phyloP scores from a whole-genome alignment of 2,113 vertebrate genomes.

The Urocitellus parryii region DNA sequence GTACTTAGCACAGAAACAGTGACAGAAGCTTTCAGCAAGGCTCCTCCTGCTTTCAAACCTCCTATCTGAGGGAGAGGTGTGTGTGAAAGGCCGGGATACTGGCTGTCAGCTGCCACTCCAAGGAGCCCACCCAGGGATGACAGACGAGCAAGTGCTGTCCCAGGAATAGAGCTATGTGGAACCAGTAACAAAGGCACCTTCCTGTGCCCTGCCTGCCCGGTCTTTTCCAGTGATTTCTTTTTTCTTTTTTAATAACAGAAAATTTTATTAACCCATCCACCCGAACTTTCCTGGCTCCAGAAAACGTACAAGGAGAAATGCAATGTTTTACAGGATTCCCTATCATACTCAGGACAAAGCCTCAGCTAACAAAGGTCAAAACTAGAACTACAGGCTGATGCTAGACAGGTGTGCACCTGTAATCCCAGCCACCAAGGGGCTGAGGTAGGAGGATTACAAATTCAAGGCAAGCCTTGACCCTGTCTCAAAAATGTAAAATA shows the following conservation, averaged over 20 bases:
- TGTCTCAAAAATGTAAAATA: neutral
- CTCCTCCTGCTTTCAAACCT: neutral
- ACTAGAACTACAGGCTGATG: neutral
- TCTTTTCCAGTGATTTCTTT: neutral
- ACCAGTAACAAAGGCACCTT: neutral
- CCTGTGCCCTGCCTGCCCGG: neutral
- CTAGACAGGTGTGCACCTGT: neutral
- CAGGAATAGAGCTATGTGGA: fast-evolving
- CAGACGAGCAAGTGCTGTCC: too few relatives aligned
- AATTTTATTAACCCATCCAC: neutral
- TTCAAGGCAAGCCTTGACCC: neutral
- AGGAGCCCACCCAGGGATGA: neutral
- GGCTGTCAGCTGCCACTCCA: neutral
- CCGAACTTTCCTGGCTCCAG: neutral
- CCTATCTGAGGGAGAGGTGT: neutral
- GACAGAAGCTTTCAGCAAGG: neutral
- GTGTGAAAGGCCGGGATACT: neutral
- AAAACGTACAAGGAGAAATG: conserved; percentile 43
- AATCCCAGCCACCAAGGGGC: neutral
- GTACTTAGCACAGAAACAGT: neutral
- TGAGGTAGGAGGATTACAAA: neutral
- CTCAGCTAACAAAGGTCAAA: conserved; percentile 82
- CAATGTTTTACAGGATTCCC: conserved; percentile 5
- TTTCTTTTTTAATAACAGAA: neutral
- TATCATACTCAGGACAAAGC: conserved; percentile 77